These are phyloP conservation scores for Isichthys henryi DNA, from an alignment of 2,113 vertebrate genomes.

Conservation along the genomic window DNA sequence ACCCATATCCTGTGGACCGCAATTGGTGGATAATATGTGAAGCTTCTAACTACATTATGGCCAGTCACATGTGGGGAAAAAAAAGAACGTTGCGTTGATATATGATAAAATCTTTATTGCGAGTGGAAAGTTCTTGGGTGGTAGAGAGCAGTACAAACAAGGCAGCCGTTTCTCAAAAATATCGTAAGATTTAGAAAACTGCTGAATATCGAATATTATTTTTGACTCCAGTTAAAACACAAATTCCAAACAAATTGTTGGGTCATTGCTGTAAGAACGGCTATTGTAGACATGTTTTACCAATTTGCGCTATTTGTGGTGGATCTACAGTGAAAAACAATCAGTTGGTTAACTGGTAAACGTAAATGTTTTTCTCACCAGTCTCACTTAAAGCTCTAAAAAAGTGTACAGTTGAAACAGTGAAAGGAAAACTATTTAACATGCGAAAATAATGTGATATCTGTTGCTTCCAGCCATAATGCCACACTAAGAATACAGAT, in stretches of 20 bases:
- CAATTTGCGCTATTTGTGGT: neutral
- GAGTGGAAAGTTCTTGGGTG: neutral
- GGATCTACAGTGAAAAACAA: neutral
- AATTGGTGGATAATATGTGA: neutral
- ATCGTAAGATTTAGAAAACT: neutral
- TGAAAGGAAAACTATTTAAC: neutral
- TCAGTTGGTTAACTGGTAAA: neutral
- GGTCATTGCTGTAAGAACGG: too few species aligned
- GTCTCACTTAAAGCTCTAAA: neutral
- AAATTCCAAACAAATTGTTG: neutral
- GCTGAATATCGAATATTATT: neutral
- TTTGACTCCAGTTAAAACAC: neutral
- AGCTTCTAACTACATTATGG: neutral
- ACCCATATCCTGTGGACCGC: neutral
- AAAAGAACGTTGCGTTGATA: neutral
- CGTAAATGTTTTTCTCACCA: neutral
- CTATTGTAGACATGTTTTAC: neutral
- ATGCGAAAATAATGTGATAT: neutral
- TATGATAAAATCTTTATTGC: neutral
- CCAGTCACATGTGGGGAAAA: neutral
- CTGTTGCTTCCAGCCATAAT: too few species aligned
- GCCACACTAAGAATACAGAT: too few species aligned
- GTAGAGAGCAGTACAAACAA: neutral
- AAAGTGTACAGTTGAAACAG: too few species aligned
- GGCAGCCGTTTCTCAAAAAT: neutral